These are phyloP conservation scores for Myotis planiceps DNA, from an alignment of 2,797 vertebrate genomes.

Conservation along the genomic window DNA sequence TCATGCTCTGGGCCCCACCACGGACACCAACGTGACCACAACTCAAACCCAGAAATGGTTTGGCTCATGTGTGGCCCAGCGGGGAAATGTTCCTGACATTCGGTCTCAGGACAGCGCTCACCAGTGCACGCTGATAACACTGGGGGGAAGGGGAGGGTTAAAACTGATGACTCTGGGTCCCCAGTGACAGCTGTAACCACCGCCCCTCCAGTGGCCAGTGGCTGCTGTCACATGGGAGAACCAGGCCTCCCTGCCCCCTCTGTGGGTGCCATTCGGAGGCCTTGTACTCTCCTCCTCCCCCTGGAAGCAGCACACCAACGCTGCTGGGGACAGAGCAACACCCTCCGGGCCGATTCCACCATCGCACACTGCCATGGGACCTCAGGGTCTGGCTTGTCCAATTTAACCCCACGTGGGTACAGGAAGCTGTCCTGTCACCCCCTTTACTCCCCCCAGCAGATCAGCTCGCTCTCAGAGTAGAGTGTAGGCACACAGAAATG, in stretches of 20 bases:
- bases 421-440: background rate
- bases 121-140: background rate
- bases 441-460: fast-evolving
- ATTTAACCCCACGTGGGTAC: too few relatives aligned
- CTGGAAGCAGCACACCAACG: background rate
- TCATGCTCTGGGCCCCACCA: background rate
- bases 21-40: background rate
- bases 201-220: background rate
- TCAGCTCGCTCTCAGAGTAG: background rate
- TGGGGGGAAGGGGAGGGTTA: background rate
- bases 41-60: background rate
- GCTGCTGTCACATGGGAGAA: background rate
- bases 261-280: fast-evolving
- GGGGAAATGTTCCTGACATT: background rate
- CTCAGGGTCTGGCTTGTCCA: background rate
- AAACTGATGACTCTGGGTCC: background rate
- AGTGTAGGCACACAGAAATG: background rate
- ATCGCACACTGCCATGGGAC: background rate
- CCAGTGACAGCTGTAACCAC: background rate
- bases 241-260: background rate
- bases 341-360: background rate
- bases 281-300: background rate
- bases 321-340: background rate
- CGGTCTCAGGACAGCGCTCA: background rate
- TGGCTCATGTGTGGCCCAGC: background rate